Conservation (phyloP, 2,797 vertebrate genomes). For the Crocodylus rhombifer region DNA sequence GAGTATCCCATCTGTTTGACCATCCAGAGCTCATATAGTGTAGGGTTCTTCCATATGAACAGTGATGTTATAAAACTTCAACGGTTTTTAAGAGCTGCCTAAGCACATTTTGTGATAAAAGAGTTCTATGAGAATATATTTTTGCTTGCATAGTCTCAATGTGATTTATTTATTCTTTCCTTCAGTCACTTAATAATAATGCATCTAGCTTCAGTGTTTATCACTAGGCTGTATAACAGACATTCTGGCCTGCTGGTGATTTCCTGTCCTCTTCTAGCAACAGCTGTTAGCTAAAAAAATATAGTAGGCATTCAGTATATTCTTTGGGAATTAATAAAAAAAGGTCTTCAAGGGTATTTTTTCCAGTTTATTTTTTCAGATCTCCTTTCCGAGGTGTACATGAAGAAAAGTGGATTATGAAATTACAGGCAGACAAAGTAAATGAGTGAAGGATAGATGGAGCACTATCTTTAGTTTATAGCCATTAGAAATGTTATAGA, state of each 20-base stretch:
- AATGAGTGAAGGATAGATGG: conserved; percentile 6
- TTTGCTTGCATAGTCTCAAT: not conserved
- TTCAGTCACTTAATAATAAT: not conserved
- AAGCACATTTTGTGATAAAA: not conserved
- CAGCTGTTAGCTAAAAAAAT: not conserved
- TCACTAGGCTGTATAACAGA: not conserved
- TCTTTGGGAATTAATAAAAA: not conserved
- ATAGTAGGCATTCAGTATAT: not conserved
- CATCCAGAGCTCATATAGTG: not conserved
- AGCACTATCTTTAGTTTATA: not conserved
- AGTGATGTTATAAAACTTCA: not conserved
- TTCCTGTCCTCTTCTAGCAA: conserved; percentile 10
- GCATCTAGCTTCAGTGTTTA: not conserved
- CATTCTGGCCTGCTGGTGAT: not conserved
- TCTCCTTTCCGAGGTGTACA: not conserved
- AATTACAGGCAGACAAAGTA: not conserved
- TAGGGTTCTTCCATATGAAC: not conserved
- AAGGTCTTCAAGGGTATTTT: not conserved
- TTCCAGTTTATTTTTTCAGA: not conserved
- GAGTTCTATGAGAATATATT: not conserved
- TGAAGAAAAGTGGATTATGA: conserved; percentile 12
- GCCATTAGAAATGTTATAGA: not conserved
- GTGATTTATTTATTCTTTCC: conserved; percentile 30
- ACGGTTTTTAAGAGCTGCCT: not conserved
- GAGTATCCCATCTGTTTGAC: conserved; percentile 41